Evolutionary conservation across 35 echinoderm and acorn worm genomes (phyloP), one percentile per base, ranked within the genome.

Genomic region (Heliocidaris tuberculata): DNA sequence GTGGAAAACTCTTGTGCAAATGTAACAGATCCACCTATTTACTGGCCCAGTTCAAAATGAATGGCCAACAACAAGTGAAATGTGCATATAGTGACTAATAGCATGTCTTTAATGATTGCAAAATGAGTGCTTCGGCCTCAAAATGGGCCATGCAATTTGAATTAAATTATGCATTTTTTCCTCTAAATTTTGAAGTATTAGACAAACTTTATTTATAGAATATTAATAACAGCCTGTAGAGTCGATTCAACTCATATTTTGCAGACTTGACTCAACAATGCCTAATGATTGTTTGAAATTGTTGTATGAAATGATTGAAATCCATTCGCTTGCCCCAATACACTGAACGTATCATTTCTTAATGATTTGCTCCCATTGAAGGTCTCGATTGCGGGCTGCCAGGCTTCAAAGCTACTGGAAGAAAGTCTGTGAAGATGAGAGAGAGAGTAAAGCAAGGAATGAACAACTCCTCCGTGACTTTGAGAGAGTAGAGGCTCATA

Each of bases 361-460:
- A 92, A 42, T 27, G 50, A 50, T 21, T 78, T 95, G 12, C 50
- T 94, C 27, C 31, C 17, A 48, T 89, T 94, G 35, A 19, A 96
- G 97, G 59, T 96, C 95, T 54, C 85, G 90, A 47, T 78, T 96
- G 35, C 95, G 93, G 21, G 96, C 98, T 29, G 95, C 92, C 47
- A 97, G 95, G 85, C 94, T 99, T 13, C 98, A 99, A 48, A 95
- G 92, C 48, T 96, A 97, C 89, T 99, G 98, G 98, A 86, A 95
- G 85, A 96, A 99, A 54, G 50, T 99, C 32, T 99, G 98, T 94
- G 98, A 97, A 65, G 95, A 97, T 94, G 98, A 99, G 92, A 94
- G 93, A 48, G 93, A 94, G 78, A 97, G 96, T 48, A 88, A 92
- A 60, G 96, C 94, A 70, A 95, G 98, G 32, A 99, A 99, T 92